These are phyloP conservation scores for Hydractinia echinata DNA, from an alignment of 30 jellyfish, hydroid and myxozoan genomes.

Conservation along the genomic window DNA sequence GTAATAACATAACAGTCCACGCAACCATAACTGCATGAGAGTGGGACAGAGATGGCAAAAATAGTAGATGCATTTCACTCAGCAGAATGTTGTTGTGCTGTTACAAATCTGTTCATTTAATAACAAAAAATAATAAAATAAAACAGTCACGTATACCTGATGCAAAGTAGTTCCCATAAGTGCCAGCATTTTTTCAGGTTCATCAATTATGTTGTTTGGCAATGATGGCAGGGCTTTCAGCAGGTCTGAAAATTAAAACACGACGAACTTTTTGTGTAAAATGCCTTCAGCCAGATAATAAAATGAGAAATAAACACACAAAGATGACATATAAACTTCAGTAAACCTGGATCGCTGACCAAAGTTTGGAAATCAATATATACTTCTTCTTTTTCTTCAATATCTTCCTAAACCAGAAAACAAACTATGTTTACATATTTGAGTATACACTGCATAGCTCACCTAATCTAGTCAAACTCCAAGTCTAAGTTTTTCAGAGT, in stretches of 20 bases:
- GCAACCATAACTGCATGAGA: too few species aligned
- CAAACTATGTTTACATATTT: too few species aligned
- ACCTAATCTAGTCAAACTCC: too few species aligned
- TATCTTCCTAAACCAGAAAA: slow-evolving; percentile 43
- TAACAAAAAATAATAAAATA: too few species aligned
- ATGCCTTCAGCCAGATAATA: background rate
- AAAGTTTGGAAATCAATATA: slow-evolving; percentile 48
- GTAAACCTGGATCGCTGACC: slow-evolving; percentile 42
- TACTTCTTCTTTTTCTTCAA: slow-evolving; percentile 58
- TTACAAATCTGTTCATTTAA: too few species aligned
- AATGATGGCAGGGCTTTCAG: slow-evolving; percentile 28
- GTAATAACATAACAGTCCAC: too few species aligned
- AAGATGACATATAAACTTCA: background rate
- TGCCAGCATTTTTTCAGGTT: slow-evolving; percentile 18
- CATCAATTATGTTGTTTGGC: slow-evolving; percentile 7
- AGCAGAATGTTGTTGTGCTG: too few species aligned
- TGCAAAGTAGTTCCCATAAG: slow-evolving; percentile 14
- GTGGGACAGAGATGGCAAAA: too few species aligned
- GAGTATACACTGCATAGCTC: too few species aligned
- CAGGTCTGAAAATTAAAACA: background rate
- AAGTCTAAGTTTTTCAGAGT: too few species aligned
- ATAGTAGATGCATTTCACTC: too few species aligned
- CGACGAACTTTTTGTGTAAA: background rate
- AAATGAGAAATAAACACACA: background rate
- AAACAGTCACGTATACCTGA: slow-evolving; percentile 3